These are phyloP conservation scores for Temnothorax longispinosus DNA, from an alignment of 1,140 invertebrate genomes.

Conservation along the genomic window DNA sequence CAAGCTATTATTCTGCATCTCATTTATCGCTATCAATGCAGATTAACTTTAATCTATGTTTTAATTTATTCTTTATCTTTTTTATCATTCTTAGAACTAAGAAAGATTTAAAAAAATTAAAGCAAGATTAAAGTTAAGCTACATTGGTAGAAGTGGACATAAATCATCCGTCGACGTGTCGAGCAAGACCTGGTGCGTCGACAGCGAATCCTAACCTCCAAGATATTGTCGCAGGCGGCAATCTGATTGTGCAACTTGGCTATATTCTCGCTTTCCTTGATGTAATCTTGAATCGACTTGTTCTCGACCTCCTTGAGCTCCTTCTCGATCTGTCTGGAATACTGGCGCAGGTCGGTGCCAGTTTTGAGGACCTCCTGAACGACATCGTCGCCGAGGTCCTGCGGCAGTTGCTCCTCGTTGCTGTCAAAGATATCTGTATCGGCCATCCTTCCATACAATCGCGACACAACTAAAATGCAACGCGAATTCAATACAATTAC, in stretches of 20 bases:
- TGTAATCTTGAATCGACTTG: conserved; percentile 97
- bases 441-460: conserved; percentile 65
- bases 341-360: conserved; percentile 97
- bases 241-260: conserved; percentile 98
- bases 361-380: conserved; percentile 97
- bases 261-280: conserved; percentile 98
- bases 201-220: conserved; percentile 88
- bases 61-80: no score
- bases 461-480: background rate
- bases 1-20: background rate
- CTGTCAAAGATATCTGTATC: conserved; percentile 80
- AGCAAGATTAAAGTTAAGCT: no score
- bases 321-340: conserved; percentile 97
- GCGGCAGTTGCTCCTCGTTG: conserved; percentile 79
- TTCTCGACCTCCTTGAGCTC: conserved; percentile 97
- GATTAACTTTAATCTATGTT: no score
- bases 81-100: no score
- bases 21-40: no score
- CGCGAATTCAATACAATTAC: background rate
- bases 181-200: background rate
- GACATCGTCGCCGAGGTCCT: conserved; percentile 94
- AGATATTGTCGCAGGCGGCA: conserved; percentile 96
- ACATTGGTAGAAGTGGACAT: no score
- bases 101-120: no score
- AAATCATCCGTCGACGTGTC: background rate